Percentiles rank a stretch among this genome's conserved stretches.
Conservation (phyloP, 2,113 vertebrate genomes). For the Cephalopholis sonnerati region DNA sequence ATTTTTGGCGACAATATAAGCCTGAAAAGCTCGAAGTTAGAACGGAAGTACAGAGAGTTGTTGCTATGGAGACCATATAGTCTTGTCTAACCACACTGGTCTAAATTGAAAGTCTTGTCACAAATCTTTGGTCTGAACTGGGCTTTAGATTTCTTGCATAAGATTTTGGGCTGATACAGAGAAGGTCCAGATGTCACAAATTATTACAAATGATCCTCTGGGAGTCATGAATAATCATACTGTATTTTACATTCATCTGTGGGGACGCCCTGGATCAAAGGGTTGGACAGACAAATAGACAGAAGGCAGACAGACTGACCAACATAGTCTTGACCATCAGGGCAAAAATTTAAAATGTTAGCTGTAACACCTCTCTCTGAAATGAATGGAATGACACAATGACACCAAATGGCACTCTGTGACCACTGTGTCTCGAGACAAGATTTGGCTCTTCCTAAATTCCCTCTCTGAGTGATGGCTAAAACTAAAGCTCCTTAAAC, state of each 20-base stretch:
- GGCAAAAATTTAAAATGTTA: slow-evolving; percentile 13
- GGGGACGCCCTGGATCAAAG: not conserved
- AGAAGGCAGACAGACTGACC: slow-evolving; percentile 7
- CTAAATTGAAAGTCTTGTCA: no score
- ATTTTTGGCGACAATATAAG: no score
- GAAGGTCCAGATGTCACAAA: no score
- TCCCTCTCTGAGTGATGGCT: slow-evolving; percentile 29
- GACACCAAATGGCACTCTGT: slow-evolving; percentile 7
- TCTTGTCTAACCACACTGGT: no score
- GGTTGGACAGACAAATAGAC: not conserved
- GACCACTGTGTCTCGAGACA: slow-evolving; percentile 3
- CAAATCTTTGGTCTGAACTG: no score
- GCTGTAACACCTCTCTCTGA: slow-evolving; percentile 41
- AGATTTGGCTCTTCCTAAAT: slow-evolving; percentile 34
- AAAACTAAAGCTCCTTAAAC: slow-evolving; percentile 63
- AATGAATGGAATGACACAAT: slow-evolving; percentile 23
- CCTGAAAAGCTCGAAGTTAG: no score
- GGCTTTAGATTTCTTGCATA: no score
- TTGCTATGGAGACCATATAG: no score
- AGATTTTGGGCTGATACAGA: no score
- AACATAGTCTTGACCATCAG: not conserved
- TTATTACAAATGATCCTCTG: no score
- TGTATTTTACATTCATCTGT: slow-evolving; percentile 1
- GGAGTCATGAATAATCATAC: no score
- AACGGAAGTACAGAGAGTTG: no score